A percentile compares a stretch with the other conserved stretches of the same genome.
phyloP scores from a whole-genome alignment of 2,113 vertebrate species.

The Fregetta grallaria region DNA sequence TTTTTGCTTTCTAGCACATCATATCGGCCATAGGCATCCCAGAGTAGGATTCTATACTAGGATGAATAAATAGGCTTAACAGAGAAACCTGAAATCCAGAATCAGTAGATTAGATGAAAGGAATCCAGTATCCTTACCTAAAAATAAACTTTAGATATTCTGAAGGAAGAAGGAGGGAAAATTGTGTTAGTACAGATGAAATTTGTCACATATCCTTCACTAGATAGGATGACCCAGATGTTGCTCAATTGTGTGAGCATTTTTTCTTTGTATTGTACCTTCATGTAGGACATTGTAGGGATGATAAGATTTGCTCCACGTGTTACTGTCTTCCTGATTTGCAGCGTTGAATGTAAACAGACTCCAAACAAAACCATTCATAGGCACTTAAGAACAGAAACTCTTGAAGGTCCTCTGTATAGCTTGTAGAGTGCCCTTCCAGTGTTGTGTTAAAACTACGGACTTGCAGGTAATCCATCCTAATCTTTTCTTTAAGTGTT shows the following conservation, averaged over 20 bases:
- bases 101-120: background rate
- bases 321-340: background rate
- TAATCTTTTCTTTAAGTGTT: background rate
- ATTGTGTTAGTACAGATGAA: background rate
- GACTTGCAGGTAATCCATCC: background rate
- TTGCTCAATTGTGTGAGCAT: background rate
- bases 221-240: background rate
- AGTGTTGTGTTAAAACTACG: background rate
- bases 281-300: background rate
- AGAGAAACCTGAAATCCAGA: background rate
- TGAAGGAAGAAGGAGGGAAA: background rate
- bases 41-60: background rate
- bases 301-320: background rate
- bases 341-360: background rate
- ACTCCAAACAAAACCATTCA: background rate
- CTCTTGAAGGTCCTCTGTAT: background rate
- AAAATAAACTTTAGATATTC: background rate
- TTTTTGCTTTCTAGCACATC: background rate
- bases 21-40: background rate
- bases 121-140: background rate
- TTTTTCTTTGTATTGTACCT: background rate
- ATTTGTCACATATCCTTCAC: background rate
- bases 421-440: background rate
- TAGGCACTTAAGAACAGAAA: conserved; percentile 12
- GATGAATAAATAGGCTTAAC: background rate